Evolutionary conservation across 2,113 vertebrate species (phyloP).

Genomic region (Neolamprologus brichardi): DNA sequence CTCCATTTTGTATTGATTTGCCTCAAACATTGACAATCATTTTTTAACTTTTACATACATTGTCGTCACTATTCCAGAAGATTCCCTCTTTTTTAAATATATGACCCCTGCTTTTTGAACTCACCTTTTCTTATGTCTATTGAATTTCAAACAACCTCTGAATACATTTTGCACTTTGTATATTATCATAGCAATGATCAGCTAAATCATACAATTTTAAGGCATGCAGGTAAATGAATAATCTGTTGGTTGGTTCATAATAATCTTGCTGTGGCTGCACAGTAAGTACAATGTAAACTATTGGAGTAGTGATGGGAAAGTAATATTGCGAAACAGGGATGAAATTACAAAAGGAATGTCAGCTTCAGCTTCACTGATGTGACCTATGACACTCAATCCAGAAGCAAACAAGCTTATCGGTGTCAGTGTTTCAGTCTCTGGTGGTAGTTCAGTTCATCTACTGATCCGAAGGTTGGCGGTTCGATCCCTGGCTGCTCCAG

Average conservation of each 20-base stretch:
- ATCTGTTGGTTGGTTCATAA: not conserved
- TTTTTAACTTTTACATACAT: not conserved
- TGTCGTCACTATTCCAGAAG: not conserved
- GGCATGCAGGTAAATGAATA: not conserved
- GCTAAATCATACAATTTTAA: not conserved
- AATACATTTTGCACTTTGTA: rapidly evolving
- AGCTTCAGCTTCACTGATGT: not conserved
- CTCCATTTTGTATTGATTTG: not conserved
- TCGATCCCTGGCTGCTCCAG: not conserved
- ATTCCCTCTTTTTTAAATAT: not conserved
- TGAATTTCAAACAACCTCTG: not conserved
- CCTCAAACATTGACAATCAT: not conserved
- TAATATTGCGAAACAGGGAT: rapidly evolving
- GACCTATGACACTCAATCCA: not conserved
- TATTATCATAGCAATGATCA: not conserved
- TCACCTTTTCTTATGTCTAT: not conserved
- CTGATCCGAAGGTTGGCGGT: rapidly evolving
- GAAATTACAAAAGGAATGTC: not conserved
- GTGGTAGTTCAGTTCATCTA: not conserved
- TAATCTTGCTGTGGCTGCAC: not conserved
- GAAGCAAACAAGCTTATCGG: not conserved
- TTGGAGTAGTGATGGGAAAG: not conserved
- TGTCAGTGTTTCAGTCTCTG: not conserved
- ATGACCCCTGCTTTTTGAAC: rapidly evolving
- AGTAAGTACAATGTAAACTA: not conserved